These are phyloP conservation scores for Cynodonichthys magdalenae DNA, from an alignment of 2,797 vertebrate genomes.

Conservation along the genomic window DNA sequence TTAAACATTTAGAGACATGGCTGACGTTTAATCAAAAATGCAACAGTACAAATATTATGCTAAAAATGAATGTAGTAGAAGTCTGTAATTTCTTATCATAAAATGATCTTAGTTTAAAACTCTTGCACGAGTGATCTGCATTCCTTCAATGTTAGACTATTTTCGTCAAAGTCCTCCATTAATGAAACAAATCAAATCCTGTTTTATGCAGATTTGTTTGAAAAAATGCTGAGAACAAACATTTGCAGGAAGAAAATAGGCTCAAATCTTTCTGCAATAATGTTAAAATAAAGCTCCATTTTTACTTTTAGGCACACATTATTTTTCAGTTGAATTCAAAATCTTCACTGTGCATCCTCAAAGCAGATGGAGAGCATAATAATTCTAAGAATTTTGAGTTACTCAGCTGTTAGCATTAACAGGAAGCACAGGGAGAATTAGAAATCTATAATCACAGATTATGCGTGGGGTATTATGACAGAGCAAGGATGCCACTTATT, in stretches of 20 bases:
- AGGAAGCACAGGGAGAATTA: background rate
- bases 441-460: constrained; percentile 13
- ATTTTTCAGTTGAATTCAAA: too few relatives aligned
- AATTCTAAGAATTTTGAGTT: constrained; percentile 6
- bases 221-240: background rate
- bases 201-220: background rate
- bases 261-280: background rate
- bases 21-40: constrained; percentile 1
- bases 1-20: constrained; percentile 48
- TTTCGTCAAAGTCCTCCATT: background rate
- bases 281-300: too few relatives aligned
- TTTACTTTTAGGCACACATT: background rate
- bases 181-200: constrained; percentile 1
- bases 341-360: too few relatives aligned
- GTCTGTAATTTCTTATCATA: too few relatives aligned
- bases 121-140: too few relatives aligned
- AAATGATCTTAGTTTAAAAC: too few relatives aligned
- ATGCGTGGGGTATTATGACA: constrained; percentile 18
- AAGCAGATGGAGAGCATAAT: background rate
- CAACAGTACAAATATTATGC: too few relatives aligned
- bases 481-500: constrained; percentile 15
- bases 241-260: background rate
- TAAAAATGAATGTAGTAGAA: too few relatives aligned
- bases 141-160: too few relatives aligned
- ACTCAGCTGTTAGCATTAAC: constrained; percentile 6